phyloP scores from a whole-genome alignment of 2,113 vertebrate species.

The Aegotheles bennettii region DNA sequence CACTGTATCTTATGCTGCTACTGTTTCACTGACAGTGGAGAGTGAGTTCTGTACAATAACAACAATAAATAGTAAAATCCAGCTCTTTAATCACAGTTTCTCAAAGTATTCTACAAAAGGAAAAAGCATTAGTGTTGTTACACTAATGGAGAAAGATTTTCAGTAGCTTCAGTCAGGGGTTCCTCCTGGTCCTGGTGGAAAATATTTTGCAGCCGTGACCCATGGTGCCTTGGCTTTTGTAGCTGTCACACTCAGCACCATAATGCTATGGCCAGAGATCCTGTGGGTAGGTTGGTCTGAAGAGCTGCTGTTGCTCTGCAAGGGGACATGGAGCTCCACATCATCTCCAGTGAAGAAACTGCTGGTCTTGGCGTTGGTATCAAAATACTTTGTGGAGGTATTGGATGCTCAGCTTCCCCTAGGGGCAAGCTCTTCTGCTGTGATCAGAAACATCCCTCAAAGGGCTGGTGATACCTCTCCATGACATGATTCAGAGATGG shows the following conservation, averaged over 20 bases:
- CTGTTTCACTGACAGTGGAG: background rate
- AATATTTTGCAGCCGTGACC: background rate
- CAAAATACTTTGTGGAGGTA: background rate
- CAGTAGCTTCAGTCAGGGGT: background rate
- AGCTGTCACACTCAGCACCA: background rate
- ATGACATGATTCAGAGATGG: background rate
- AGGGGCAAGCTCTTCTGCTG: background rate
- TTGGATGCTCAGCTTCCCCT: background rate
- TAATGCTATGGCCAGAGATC: background rate
- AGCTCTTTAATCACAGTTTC: background rate
- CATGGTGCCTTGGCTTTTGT: rapidly evolving
- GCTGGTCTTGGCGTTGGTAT: background rate
- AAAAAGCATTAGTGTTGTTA: background rate
- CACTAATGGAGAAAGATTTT: background rate
- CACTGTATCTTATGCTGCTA: background rate
- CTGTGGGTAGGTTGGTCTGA: background rate
- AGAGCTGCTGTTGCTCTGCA: background rate
- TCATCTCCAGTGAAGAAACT: background rate
- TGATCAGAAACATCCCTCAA: background rate
- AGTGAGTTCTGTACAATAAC: background rate
- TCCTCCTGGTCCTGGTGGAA: background rate
- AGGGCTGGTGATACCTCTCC: background rate
- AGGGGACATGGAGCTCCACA: background rate
- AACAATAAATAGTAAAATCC: background rate
- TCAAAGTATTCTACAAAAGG: background rate